Evolutionary conservation across 2,113 vertebrate species (phyloP), one percentile per base, ranked within the genome.

Genomic region (Colaptes auratus): DNA sequence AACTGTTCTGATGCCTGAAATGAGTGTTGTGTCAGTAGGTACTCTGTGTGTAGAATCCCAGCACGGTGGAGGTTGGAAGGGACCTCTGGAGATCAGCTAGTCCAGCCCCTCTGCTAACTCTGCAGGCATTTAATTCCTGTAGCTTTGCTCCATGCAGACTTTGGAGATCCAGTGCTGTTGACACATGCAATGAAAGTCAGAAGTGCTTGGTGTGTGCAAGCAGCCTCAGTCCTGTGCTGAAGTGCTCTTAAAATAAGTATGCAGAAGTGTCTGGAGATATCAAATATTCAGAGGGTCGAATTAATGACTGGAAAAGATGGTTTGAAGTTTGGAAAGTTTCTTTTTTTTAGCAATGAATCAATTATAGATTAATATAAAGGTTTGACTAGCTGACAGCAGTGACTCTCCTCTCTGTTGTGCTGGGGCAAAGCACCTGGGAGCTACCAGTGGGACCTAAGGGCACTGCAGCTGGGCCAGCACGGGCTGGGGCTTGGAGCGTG

Each of bases 221-320:
- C 61, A 91, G 58, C 81, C 86, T 78, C 89, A 88, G 65, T 6
- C 76, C 65, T 73, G 36, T 69, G 80, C 94, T 94, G 94, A 92
- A 97, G 85, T 89, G 89, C 93, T 92, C 90, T 95, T 87, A 93
- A 89, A 93, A 80, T 92, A 93, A 92, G 81, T 52, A 63, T 66
- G 76, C 64, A 79, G 65, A 64, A 88, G 73, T 85, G 86, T 92
- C 90, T 95, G 61, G 89, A 96, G 94, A 90, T 79, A 93, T 90
- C 48, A 93, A 96, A 96, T 93, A 95, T 95, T 96, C 88, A 93
- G 73, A 82, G 39, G 36, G 33, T 82, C 91, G 90, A 94, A 94
- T 95, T 95, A 95, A 95, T 95, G 83, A 75, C 52, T 0, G 18
- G 48, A 75, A 87, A 92, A 92, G 84, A 77, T 0, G 3, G 44